These are phyloP conservation scores for Micrastur ruficollis DNA, from an alignment of 2,797 vertebrate species.

Conservation along the genomic window DNA sequence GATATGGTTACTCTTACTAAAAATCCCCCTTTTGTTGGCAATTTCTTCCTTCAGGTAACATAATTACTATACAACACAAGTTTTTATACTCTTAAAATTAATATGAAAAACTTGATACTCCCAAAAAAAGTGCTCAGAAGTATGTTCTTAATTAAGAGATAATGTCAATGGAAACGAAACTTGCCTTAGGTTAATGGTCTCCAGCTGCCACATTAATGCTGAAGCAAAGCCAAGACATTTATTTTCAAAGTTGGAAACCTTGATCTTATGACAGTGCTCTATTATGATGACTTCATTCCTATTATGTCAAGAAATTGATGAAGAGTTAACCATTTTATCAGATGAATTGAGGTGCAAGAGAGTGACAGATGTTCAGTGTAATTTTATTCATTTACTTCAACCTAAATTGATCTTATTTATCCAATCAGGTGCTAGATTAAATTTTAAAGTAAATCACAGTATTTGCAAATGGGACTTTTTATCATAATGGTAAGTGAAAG, in stretches of 20 bases:
- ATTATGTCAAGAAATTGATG: slow-evolving; percentile 50
- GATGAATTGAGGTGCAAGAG: not conserved
- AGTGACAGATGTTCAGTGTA: slow-evolving; percentile 24
- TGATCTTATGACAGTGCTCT: slow-evolving; percentile 33
- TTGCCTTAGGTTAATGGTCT: slow-evolving; percentile 22
- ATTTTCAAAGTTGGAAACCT: slow-evolving; percentile 18
- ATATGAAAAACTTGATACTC: not conserved
- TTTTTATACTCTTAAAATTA: not conserved
- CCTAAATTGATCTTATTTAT: slow-evolving; percentile 35
- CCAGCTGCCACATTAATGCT: slow-evolving; percentile 17
- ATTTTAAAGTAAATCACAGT: not conserved
- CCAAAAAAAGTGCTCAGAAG: not conserved
- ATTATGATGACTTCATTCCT: slow-evolving; percentile 51
- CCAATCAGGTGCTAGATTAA: not conserved
- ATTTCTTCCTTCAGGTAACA: not conserved
- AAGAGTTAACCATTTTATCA: slow-evolving; percentile 31
- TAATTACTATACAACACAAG: not conserved
- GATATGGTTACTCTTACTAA: not conserved
- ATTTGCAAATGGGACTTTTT: not conserved
- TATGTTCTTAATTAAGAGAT: not conserved
- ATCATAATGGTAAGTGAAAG: slow-evolving; percentile 7
- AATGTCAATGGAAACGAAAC: not conserved
- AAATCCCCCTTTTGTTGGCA: not conserved
- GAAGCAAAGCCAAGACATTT: slow-evolving; percentile 35
- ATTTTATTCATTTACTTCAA: not conserved